phyloP scores from a whole-genome alignment of 2,113 vertebrate species.

The Amblyornis subalaris region DNA sequence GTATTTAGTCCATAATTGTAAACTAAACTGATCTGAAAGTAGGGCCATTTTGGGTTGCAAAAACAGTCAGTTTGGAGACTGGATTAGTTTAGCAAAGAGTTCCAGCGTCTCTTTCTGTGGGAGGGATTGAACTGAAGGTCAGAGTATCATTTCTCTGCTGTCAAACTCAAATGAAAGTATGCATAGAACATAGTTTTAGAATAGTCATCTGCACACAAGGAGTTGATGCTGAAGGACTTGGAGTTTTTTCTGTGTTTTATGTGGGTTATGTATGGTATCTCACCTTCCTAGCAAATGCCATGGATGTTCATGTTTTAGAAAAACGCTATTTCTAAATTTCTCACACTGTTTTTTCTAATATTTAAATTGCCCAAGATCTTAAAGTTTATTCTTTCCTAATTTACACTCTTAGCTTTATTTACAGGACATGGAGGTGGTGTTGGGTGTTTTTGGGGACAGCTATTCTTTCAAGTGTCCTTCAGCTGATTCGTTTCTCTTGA shows the following conservation, averaged over 20 bases:
- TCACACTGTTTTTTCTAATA: not conserved
- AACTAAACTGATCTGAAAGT: not conserved
- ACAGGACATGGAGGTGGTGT: not conserved
- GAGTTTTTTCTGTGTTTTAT: accelerated
- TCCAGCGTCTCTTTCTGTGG: not conserved
- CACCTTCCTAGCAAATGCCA: not conserved
- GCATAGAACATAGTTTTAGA: not conserved
- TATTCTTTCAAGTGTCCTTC: not conserved
- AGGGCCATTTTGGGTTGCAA: not conserved
- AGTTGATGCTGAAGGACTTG: not conserved
- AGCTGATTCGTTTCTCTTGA: not conserved
- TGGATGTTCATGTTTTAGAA: not conserved
- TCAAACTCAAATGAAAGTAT: not conserved
- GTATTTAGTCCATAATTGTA: not conserved
- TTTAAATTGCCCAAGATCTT: not conserved
- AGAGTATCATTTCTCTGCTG: not conserved
- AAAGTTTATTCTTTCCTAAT: not conserved
- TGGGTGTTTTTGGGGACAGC: not conserved
- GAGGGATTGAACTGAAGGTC: not conserved
- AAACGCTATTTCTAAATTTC: not conserved
- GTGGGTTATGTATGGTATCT: not conserved
- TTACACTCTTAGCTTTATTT: not conserved
- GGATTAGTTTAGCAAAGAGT: not conserved
- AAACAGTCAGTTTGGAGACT: not conserved
- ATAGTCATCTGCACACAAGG: not conserved